Percentiles rank a stretch among this genome's conserved stretches.
phyloP scores from a whole-genome alignment of 2,113 vertebrate species.

The Burhinus oedicnemus region DNA sequence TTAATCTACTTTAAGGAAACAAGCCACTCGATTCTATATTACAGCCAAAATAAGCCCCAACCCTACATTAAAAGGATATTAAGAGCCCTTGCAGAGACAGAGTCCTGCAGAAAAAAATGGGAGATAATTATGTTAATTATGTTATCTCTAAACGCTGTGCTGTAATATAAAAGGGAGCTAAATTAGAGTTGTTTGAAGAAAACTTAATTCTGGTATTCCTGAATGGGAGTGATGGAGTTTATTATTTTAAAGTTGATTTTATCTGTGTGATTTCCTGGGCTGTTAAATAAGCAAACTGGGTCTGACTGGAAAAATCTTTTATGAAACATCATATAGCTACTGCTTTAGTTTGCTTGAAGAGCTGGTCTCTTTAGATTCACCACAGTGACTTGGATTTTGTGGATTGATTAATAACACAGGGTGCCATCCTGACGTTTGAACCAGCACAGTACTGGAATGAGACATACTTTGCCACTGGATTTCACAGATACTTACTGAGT shows the following conservation, averaged over 20 bases:
- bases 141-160: not conserved
- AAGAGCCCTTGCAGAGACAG: not conserved
- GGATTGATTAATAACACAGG: not conserved
- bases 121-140: not conserved
- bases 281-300: not conserved
- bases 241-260: not conserved
- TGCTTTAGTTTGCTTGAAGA: not conserved
- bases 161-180: not conserved
- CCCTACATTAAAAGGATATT: not conserved
- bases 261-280: not conserved
- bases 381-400: not conserved
- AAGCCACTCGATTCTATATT: slow-evolving; percentile 6
- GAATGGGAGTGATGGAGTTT: not conserved
- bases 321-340: not conserved
- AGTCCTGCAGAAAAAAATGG: not conserved
- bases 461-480: not conserved
- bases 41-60: not conserved
- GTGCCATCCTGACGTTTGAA: not conserved
- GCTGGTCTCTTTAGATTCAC: not conserved
- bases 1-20: slow-evolving; percentile 42
- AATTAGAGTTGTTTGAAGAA: not conserved
- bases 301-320: not conserved
- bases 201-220: not conserved
- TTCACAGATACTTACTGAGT: not conserved
- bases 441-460: not conserved